phyloP scores from a whole-genome alignment of 2,888 invertebrate species.

The Hanleya hanleyi region DNA sequence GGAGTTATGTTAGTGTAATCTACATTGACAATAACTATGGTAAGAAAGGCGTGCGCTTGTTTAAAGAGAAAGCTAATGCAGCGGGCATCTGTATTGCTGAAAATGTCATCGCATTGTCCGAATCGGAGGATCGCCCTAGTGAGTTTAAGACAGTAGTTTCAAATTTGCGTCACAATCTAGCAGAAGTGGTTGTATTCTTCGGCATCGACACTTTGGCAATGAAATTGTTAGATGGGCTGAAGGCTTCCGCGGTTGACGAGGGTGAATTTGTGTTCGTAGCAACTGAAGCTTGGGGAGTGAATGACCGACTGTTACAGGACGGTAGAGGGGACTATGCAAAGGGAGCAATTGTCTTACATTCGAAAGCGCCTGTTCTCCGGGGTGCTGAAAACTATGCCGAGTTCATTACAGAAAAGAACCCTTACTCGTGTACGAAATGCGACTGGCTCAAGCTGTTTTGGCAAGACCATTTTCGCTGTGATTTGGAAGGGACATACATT shows the following conservation, averaged over 20 bases:
- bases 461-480: slow-evolving; percentile 56
- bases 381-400: slow-evolving; percentile 13
- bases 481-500: slow-evolving; percentile 49
- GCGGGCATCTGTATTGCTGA: slow-evolving; percentile 56
- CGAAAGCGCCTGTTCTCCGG: background rate
- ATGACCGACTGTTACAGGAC: slow-evolving; percentile 38
- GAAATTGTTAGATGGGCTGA: slow-evolving; percentile 45
- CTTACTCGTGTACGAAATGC: slow-evolving; percentile 38
- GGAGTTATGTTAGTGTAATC: slow-evolving; percentile 61
- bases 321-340: slow-evolving; percentile 41
- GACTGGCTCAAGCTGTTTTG: slow-evolving; percentile 63
- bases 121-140: slow-evolving; percentile 27
- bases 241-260: slow-evolving; percentile 23
- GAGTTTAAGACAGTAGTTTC: slow-evolving; percentile 34
- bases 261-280: slow-evolving; percentile 53
- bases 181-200: slow-evolving; percentile 62
- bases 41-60: slow-evolving; percentile 53
- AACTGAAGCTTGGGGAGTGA: slow-evolving; percentile 62
- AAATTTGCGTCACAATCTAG: slow-evolving; percentile 30
- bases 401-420: slow-evolving; percentile 39
- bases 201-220: slow-evolving; percentile 53
- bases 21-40: slow-evolving; percentile 66
- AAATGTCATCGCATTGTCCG: slow-evolving; percentile 45
- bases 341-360: slow-evolving; percentile 16
- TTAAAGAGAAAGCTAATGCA: slow-evolving; percentile 43